Evolutionary conservation across 2,113 vertebrate genomes (phyloP), one percentile per base, ranked within the genome.

Genomic region (Apteryx mantelli): DNA sequence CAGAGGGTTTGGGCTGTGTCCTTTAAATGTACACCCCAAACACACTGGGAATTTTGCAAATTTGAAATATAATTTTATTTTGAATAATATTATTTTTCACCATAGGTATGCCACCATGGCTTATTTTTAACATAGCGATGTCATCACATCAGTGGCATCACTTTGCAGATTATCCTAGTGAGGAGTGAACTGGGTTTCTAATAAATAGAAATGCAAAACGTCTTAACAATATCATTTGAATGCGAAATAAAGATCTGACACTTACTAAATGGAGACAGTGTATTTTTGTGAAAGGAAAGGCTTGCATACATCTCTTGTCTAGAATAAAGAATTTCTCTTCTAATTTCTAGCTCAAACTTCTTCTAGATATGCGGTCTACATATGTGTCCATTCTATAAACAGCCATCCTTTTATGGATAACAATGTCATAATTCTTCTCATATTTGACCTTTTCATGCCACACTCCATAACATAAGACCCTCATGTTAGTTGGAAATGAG

Each of bases 111-210:
- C 34, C 84, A 82, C 78, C 12, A 3, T 50, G 68, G 68, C 55
- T 96, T 92, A 92, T 94, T 96, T 97, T 94, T 95, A 94, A 95
- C 75, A 58, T 5, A 55, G 34, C 86, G 91, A 94, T 95, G 75
- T 95, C 93, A 95, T 78, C 64, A 13, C 30, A 68, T 74, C 78
- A 94, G 34, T 94, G 91, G 95, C 46, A 85, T 97, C 89, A 94
- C 50, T 93, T 91, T 60, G 60, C 66, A 85, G 66, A 89, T 86
- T 6, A 17, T 89, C 84, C 89, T 93, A 8, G 58, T 70, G 89
- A 94, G 71, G 24, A 58, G 75, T 95, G 93, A 95, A 86, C 34
- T 52, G 48, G 36, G 75, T 91, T 55, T 12, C 9, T 60, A 89
- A 95, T n/a, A 92, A 93, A 87, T 53, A 85, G 63, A 91, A 94